Conservation (phyloP, 1,140 invertebrate species). For the Dinoponera quadriceps region DNA sequence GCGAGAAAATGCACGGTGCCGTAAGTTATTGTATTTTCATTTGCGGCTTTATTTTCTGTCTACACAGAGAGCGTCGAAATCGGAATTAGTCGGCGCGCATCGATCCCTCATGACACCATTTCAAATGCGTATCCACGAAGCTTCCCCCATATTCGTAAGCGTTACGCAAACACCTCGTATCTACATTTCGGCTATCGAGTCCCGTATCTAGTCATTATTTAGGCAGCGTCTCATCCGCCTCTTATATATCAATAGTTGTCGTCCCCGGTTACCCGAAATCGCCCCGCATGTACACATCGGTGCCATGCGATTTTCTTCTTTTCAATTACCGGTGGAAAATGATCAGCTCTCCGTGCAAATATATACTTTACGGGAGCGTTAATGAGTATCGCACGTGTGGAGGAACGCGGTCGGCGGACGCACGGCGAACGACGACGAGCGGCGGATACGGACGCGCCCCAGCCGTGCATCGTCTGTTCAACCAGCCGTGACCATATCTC, state of each 20-base stretch:
- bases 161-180: not conserved
- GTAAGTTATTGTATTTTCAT: not conserved
- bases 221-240: too few species aligned
- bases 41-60: not conserved
- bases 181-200: not conserved
- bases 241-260: too few species aligned
- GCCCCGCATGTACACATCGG: too few species aligned
- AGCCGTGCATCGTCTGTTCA: conserved; percentile 62
- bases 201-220: not conserved
- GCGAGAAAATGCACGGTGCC: not conserved
- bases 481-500: conserved; percentile 73
- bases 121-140: conserved; percentile 7
- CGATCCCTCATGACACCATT: not conserved
- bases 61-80: not conserved
- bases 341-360: not conserved
- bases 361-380: not conserved
- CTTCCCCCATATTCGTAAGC: not conserved
- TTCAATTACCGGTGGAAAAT: conserved; percentile 1
- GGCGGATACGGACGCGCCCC: not conserved
- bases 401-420: conserved; percentile 27
- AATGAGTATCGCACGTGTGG: conserved; percentile 10
- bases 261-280: too few species aligned
- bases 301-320: too few species aligned
- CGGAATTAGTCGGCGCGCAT: conserved; percentile 1
- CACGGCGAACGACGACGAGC: conserved; percentile 23